phyloP scores from a whole-genome alignment of 1,140 invertebrate species.

The Archivesica marissinica region DNA sequence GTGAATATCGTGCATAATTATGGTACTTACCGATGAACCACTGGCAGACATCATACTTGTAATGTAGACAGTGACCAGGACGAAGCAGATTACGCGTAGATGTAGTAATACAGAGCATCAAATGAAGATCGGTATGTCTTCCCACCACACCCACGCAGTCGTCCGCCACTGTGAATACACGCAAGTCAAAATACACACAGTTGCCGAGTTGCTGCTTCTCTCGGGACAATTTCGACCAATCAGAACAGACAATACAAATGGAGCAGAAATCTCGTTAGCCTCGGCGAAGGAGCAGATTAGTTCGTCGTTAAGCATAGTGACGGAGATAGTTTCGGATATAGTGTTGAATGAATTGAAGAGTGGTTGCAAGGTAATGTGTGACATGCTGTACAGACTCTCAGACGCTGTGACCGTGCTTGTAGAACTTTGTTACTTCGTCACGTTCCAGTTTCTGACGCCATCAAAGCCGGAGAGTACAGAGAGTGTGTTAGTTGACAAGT shows the following conservation, averaged over 20 bases:
- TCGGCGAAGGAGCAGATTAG: slow-evolving; percentile 43
- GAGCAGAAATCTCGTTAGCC: slow-evolving; percentile 32
- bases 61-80: no score
- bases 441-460: slow-evolving; percentile 54
- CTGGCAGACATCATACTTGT: no score
- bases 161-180: slow-evolving; percentile 64
- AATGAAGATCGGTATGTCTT: slow-evolving; percentile 53
- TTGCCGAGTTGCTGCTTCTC: slow-evolving; percentile 70
- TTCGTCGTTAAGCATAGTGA: slow-evolving; percentile 51
- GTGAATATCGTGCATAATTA: no score
- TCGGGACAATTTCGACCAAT: slow-evolving; percentile 66
- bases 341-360: slow-evolving; percentile 48
- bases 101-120: not conserved
- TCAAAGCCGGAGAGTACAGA: slow-evolving; percentile 30
- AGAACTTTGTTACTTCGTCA: slow-evolving; percentile 63
- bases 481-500: slow-evolving; percentile 65
- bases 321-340: slow-evolving; percentile 43
- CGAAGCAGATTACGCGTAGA: no score
- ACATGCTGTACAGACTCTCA: slow-evolving; percentile 52
- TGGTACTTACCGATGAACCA: no score
- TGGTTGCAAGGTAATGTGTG: slow-evolving; percentile 64
- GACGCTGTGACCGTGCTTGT: slow-evolving; percentile 64
- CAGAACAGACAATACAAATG: slow-evolving; percentile 54
- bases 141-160: slow-evolving; percentile 61
- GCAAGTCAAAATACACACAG: slow-evolving; percentile 65